Percentiles rank a stretch among this genome's conserved stretches.
These are phyloP conservation scores for Fistularia commersonii DNA, from an alignment of 2,797 vertebrate genomes.

Conservation along the genomic window DNA sequence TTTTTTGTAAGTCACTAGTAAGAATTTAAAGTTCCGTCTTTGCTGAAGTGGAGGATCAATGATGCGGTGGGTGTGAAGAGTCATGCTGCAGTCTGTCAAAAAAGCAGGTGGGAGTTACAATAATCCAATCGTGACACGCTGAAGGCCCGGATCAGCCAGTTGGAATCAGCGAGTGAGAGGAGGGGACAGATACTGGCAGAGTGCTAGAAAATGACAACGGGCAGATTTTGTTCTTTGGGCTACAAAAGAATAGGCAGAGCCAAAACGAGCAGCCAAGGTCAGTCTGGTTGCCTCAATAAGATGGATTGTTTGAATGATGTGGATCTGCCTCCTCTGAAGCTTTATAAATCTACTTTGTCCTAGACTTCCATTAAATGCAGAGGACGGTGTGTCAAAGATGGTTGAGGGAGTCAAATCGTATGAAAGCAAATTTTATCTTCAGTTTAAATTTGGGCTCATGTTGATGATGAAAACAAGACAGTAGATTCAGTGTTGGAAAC, in stretches of 20 bases:
- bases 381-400: too few relatives aligned
- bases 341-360: not conserved
- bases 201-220: constrained; percentile 4
- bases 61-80: constrained; percentile 23
- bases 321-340: not conserved
- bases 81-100: constrained; percentile 20
- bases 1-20: constrained; percentile 33
- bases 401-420: too few relatives aligned
- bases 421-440: too few relatives aligned
- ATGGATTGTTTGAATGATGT: not conserved
- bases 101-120: constrained; percentile 17
- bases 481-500: too few relatives aligned
- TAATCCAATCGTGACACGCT: constrained; percentile 7
- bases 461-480: too few relatives aligned
- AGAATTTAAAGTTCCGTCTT: constrained; percentile 30
- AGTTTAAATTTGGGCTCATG: too few relatives aligned
- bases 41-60: constrained; percentile 23
- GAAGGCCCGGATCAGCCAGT: constrained; percentile 11
- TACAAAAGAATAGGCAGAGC: not conserved
- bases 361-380: too few relatives aligned
- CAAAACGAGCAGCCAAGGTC: constrained; percentile 2
- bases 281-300: not conserved
- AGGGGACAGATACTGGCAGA: constrained; percentile 1
- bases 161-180: constrained; percentile 5
- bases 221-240: not conserved